Evolutionary conservation across 2,797 vertebrate species (phyloP).

Genomic region (Sebastes iracundus): DNA sequence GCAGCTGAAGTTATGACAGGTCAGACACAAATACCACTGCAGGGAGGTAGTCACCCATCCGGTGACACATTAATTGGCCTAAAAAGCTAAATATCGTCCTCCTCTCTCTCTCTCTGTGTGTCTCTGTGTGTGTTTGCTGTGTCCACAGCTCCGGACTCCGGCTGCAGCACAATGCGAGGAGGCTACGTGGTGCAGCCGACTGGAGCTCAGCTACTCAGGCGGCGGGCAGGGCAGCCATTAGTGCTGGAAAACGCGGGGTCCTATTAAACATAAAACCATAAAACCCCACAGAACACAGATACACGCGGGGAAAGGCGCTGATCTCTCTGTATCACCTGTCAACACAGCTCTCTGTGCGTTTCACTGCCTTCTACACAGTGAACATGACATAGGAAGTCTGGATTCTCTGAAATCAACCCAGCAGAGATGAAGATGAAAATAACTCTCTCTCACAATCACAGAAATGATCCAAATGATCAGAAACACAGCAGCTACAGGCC

Average conservation of each 20-base stretch:
- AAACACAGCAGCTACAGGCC: background rate
- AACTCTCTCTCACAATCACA: background rate
- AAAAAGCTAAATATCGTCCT: constrained; percentile 1
- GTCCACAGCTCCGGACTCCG: background rate
- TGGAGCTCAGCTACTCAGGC: constrained; percentile 35
- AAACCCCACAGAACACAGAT: background rate
- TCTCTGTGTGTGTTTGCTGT: background rate
- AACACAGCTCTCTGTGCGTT: background rate
- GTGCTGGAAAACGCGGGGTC: constrained; percentile 36
- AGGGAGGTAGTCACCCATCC: constrained; percentile 19
- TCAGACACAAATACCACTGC: constrained; percentile 18
- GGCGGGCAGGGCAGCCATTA: constrained; percentile 59
- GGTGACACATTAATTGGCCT: background rate
- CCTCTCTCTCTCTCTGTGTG: background rate
- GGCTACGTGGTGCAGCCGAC: constrained; percentile 39
- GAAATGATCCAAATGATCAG: background rate
- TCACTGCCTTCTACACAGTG: background rate
- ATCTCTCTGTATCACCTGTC: background rate
- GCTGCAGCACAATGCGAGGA: constrained; percentile 8
- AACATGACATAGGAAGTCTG: background rate
- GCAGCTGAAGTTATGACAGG: constrained; percentile 2
- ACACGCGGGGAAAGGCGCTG: background rate
- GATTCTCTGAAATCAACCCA: background rate
- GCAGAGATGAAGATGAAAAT: background rate
- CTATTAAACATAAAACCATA: constrained; percentile 1